Percentiles rank a stretch among this genome's conserved stretches.
These are phyloP conservation scores for Rhineura floridana DNA, from an alignment of 2,113 vertebrate species.

Conservation along the genomic window DNA sequence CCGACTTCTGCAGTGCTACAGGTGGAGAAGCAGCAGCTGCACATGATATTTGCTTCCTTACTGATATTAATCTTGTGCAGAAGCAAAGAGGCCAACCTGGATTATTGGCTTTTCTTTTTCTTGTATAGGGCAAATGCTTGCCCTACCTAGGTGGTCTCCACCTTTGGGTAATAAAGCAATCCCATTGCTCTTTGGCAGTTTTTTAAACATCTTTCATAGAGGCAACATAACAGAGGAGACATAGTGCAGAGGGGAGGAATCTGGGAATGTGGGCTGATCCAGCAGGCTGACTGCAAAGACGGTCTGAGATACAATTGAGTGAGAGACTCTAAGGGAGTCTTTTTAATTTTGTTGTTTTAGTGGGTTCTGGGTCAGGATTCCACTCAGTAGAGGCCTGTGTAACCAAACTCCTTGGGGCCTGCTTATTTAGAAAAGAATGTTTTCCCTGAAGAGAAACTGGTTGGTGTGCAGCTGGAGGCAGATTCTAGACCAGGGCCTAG, in stretches of 20 bases:
- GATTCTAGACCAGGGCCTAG: no score
- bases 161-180: not conserved
- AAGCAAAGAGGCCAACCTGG: not conserved
- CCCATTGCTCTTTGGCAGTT: not conserved
- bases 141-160: not conserved
- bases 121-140: not conserved
- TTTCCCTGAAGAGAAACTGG: not conserved
- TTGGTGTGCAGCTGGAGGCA: not conserved
- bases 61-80: not conserved
- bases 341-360: no score
- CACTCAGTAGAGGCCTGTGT: not conserved
- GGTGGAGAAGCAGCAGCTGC: not conserved
- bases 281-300: not conserved
- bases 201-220: not conserved
- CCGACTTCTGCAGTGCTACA: not conserved
- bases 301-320: not conserved
- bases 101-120: not conserved
- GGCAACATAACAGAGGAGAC: not conserved
- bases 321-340: not conserved
- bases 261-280: not conserved
- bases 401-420: not conserved
- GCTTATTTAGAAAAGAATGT: not conserved
- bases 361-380: not conserved
- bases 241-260: not conserved
- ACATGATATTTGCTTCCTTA: not conserved